Conservation (phyloP, 2,888 invertebrate genomes). For the Acleris emargana region DNA sequence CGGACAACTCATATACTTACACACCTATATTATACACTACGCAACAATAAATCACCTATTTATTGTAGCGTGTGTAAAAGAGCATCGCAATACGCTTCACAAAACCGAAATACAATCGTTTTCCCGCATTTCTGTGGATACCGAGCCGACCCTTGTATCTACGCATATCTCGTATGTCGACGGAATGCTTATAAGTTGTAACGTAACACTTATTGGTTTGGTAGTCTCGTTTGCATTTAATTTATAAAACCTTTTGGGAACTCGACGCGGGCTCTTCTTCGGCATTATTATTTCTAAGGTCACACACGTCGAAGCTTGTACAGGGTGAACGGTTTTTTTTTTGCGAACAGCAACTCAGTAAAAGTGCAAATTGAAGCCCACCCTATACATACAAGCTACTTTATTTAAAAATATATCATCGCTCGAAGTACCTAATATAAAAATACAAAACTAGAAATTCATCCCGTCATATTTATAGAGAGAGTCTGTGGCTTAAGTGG, state of each 20-base stretch:
- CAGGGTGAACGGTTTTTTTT: too few relatives aligned
- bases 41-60: too few relatives aligned
- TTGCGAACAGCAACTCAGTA: too few relatives aligned
- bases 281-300: not conserved
- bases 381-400: too few relatives aligned
- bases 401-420: too few relatives aligned
- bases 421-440: too few relatives aligned
- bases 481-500: too few relatives aligned
- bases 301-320: not conserved
- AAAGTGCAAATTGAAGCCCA: too few relatives aligned
- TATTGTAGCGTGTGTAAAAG: not conserved
- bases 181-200: constrained; percentile 30
- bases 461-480: too few relatives aligned
- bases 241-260: constrained; percentile 20
- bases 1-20: too few relatives aligned
- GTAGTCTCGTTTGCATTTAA: constrained; percentile 30
- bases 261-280: not conserved
- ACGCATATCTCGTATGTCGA: constrained; percentile 12
- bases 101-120: constrained; percentile 10
- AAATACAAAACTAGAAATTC: too few relatives aligned
- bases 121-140: constrained; percentile 11
- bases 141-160: not conserved
- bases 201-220: constrained; percentile 32
- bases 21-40: too few relatives aligned
- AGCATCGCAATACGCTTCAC: constrained; percentile 3